phyloP scores from a whole-genome alignment of 2,797 vertebrate genomes.

The Nyctalus aviator region DNA sequence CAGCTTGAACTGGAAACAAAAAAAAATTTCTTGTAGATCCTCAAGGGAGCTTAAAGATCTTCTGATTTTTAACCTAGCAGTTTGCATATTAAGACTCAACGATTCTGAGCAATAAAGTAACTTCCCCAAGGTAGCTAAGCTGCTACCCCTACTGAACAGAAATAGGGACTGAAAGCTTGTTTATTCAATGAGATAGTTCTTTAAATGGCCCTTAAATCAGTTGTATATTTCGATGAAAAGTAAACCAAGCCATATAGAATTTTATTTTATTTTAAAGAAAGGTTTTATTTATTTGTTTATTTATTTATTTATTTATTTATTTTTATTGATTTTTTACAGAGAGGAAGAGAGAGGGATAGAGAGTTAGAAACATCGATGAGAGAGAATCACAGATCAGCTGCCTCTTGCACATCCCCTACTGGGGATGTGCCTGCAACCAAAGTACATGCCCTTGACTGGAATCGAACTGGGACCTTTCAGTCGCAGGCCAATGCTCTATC shows the following conservation, averaged over 20 bases:
- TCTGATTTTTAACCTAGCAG: slow-evolving; percentile 38
- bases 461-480: too few relatives aligned
- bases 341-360: too few relatives aligned
- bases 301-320: too few relatives aligned
- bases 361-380: too few relatives aligned
- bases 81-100: slow-evolving; percentile 18
- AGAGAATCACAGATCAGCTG: too few relatives aligned
- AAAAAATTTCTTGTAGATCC: slow-evolving; percentile 17
- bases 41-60: slow-evolving; percentile 1
- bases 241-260: background rate
- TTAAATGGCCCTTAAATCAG: background rate
- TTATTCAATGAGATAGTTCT: background rate
- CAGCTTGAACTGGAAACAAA: background rate
- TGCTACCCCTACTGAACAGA: background rate
- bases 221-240: background rate
- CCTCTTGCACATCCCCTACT: too few relatives aligned
- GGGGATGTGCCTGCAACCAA: too few relatives aligned
- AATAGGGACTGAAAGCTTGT: background rate
- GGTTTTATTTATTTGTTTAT: too few relatives aligned
- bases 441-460: too few relatives aligned
- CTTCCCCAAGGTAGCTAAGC: slow-evolving; percentile 6
- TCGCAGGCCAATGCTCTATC: too few relatives aligned
- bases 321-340: too few relatives aligned
- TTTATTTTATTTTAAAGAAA: too few relatives aligned
- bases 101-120: slow-evolving; percentile 13